Percentiles rank a stretch among this genome's conserved stretches.
Conservation (phyloP, 2,113 vertebrate genomes). For the Lamprologus speciosus region DNA sequence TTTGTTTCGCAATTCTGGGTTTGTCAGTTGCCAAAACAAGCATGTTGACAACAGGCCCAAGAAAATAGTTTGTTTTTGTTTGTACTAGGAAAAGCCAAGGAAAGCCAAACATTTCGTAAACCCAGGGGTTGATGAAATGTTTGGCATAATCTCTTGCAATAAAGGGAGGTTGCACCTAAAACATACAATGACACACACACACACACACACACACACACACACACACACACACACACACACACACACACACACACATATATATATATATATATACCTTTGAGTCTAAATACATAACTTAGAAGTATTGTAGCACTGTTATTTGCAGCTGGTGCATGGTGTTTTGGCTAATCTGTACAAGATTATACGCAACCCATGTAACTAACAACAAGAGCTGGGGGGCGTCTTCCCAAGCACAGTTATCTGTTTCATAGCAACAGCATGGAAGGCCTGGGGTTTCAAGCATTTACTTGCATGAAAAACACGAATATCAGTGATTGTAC, state of each 20-base stretch:
- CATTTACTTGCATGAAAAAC: not conserved
- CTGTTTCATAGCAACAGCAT: not conserved
- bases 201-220: not conserved
- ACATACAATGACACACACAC: not conserved
- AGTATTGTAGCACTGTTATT: not conserved
- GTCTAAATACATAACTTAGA: not conserved
- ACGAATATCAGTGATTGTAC: not conserved
- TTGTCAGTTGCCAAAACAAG: not conserved
- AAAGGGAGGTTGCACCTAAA: not conserved
- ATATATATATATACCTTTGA: not conserved
- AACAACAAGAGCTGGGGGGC: not conserved
- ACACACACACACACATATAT: too few species aligned
- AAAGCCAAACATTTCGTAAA: not conserved
- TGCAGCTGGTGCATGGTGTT: not conserved
- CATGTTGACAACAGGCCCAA: not conserved
- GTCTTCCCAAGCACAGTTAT: not conserved
- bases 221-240: too few species aligned
- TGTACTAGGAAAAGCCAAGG: not conserved
- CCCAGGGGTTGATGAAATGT: not conserved
- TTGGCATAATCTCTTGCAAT: not conserved
- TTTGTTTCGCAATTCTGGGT: slow-evolving; percentile 1
- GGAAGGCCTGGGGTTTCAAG: not conserved
- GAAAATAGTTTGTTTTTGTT: not conserved
- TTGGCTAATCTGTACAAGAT: not conserved
- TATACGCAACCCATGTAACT: not conserved